Base-by-base conservation (phyloP, 2,113 vertebrate species). In the Australoheros scitulus region DNA sequence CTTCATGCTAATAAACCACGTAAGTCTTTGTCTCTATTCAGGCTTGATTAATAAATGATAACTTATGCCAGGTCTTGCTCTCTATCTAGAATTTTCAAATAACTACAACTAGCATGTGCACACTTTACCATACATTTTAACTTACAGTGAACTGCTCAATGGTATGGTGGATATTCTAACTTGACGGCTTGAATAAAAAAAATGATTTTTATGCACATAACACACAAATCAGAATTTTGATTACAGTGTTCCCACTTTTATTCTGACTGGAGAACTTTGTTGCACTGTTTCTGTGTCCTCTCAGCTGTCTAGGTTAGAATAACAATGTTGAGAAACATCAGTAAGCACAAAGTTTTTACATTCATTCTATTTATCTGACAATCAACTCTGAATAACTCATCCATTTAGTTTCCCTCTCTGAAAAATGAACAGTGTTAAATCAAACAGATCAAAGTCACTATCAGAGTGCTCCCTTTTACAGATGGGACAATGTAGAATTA, bases 401-500 rank as follows among this genome's bases (percentile, higher is more conserved):
- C 34, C 36, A 18, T 29, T 34, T 43, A 57, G 4, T 55, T 72
- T 55, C 26, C 68, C 47, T 34, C 47, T 34, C 26, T 72, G 43
- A 72, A 72, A 72, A 72, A 72, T 72, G 47, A 55, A 20, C 11
- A 18, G 47, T 72, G 34, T 79, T 55, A n/a, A 79, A 77, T 72
- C 52, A 87, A 79, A 85, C 9, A 80, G 41, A 86, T 85, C 63
- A 80, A 57, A 82, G 74, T 77, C 65, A 58, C 76, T 65, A 76
- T 11, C 55, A 70, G 76, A 86, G 24, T 56, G 68, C 38, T 32
- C 56, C 60, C 15, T 64, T 82, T 83, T 41, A 80, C 20, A 24
- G 36, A 80, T 58, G 11, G 68, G 72, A 87, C 83, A 61, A 68
- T 76, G 78, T 60, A n/a, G 74, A 82, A 80, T 84, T 84, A 86